These are phyloP conservation scores for Hemibagrus guttatus DNA, from an alignment of 2,797 vertebrate genomes.

Conservation along the genomic window DNA sequence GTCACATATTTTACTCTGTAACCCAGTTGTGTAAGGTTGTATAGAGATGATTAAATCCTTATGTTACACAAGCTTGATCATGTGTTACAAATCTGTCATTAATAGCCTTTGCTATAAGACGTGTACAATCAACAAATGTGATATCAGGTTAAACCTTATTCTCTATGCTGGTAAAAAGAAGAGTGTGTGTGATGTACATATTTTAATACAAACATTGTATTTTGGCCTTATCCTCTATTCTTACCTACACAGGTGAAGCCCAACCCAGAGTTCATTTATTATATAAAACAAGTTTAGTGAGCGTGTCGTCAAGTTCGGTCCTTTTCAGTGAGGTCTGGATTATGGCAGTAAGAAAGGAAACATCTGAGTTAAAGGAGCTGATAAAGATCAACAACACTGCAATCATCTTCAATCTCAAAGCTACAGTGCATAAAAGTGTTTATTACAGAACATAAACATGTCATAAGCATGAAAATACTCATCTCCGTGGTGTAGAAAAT, in stretches of 20 bases:
- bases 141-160: background rate
- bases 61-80: background rate
- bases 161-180: background rate
- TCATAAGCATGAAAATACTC: constrained; percentile 20
- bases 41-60: background rate
- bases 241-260: constrained; percentile 70
- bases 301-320: constrained; percentile 69
- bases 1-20: background rate
- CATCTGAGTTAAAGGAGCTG: constrained; percentile 65
- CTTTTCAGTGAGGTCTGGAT: constrained; percentile 72
- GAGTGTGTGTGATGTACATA: background rate
- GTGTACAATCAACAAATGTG: background rate
- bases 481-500: background rate
- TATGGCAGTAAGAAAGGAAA: constrained; percentile 70
- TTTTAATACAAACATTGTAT: constrained; percentile 46
- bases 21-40: background rate
- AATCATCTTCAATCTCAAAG: constrained; percentile 42
- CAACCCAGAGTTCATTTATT: constrained; percentile 63
- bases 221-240: constrained; percentile 65
- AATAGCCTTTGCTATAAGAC: background rate
- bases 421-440: constrained; percentile 1
- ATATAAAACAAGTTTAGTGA: constrained; percentile 66
- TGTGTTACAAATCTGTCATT: background rate
- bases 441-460: constrained; percentile 40
- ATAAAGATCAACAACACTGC: constrained; percentile 60